Base-by-base conservation (phyloP, 2,797 vertebrate genomes). In the Poecilia velifera region DNA sequence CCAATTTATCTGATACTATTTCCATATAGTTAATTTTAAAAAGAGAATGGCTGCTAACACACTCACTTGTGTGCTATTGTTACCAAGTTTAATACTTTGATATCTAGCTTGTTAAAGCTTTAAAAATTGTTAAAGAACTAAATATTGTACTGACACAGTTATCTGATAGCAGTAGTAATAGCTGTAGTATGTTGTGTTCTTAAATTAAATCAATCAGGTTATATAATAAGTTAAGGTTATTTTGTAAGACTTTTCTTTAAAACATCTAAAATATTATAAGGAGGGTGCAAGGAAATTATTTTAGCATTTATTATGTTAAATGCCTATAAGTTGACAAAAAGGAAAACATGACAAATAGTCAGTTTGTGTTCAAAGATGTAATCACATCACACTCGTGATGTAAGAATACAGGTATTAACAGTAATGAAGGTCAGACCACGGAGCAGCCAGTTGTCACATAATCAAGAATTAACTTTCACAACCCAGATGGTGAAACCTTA, bases 401-500 rank as follows among this genome's bases (percentile, higher is more conserved):
- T 34, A 41, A 39, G 68, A 62, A 73, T 66, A 73, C 43, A 64
- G 55, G 46, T 34, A 62, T 41, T 22, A 73, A 72, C 76, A 46
- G 71, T 3, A 76, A 46, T 57, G 36, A 78, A 20, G 66, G 59
- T 73, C 75, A 72, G 87, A 86, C 82, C 89, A 87, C 75, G 8
- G 76, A 90, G 87, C 13, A 76, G 84, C 47, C 72, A 9, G 76
- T 82, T 70, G 73, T 87, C 79, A 79, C 81, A 85, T 90, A 45
- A 83, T 84, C 87, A 91, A 76, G 80, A 91, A 86, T 87, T 86
- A 90, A 79, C 78, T 80, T 81, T 81, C 82, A 83, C 80, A 84
- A 49, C 73, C 82, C 84, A 68, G 84, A 87, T 82, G 82, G 82
- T 86, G 92, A 90, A 94, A 93, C 88, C 82, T 84, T 90, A 94